Evolutionary conservation across 2,797 vertebrate species (phyloP).

Genomic region (Sarcophilus harrisii): DNA sequence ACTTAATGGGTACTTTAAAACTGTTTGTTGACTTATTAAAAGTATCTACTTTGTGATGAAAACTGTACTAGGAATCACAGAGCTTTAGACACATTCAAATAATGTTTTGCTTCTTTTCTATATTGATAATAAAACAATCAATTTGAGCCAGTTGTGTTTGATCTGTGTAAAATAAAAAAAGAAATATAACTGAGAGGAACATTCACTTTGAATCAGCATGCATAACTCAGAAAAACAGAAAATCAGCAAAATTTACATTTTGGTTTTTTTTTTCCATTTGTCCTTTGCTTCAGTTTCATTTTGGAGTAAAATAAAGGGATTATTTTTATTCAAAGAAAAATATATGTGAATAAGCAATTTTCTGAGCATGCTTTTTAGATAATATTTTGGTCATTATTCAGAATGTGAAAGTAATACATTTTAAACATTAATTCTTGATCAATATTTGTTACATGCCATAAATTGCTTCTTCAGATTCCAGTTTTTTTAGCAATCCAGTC

Average conservation of each 20-base stretch:
- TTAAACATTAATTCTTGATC: not conserved
- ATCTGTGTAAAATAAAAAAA: not conserved
- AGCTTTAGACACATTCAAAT: not conserved
- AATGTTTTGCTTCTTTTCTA: not conserved
- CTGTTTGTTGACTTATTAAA: not conserved
- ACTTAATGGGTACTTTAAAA: not conserved
- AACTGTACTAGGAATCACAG: not conserved
- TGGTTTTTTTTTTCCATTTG: not conserved
- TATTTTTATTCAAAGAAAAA: constrained; percentile 11
- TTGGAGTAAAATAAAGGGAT: constrained; percentile 31
- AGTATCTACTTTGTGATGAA: not conserved
- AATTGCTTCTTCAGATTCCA: constrained; percentile 77
- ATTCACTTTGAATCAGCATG: not conserved
- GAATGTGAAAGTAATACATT: constrained; percentile 26
- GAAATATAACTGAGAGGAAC: not conserved
- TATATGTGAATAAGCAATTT: constrained; percentile 30
- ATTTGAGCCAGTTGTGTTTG: not conserved
- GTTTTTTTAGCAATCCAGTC: constrained; percentile 83
- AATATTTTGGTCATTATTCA: constrained; percentile 24
- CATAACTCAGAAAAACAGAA: too few relatives aligned
- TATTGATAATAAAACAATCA: not conserved
- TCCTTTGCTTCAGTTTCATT: constrained; percentile 26
- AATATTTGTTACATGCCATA: not conserved
- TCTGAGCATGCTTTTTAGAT: constrained; percentile 23
- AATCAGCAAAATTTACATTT: not conserved